Base-by-base conservation (phyloP, 1,140 invertebrate species). In the Plectrocnemia conspersa region DNA sequence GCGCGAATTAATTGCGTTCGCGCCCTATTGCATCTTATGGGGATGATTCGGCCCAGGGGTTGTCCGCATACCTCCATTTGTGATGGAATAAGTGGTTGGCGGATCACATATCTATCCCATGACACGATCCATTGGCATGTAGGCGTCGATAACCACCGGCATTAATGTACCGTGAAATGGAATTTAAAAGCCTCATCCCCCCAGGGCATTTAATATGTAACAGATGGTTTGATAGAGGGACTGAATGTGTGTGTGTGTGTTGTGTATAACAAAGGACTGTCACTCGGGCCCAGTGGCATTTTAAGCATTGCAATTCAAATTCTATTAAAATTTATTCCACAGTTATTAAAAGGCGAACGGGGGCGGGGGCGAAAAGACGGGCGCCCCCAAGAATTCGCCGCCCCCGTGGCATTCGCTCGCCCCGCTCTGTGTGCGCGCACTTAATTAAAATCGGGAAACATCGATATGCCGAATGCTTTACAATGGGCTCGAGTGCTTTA, bases 101-200 rank as follows among this genome's bases (percentile, higher is more conserved):
- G 35, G 35, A 38, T 38, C 35, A 16, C 35, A 16, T 9, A 9
- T 38, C 35, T 21, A 15, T 22, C 41, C 15, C 4, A 22, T 24
- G 22, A 44, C 16, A 44, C 11, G 41, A 44, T 44, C 35, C 13
- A 38, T 38, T 38, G 35, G 35, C 35, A 38, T 38, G 35, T 38
- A 10, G 13, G 35, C 15, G 35, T 38, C 35, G 35, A 38, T 38
- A 38, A 38, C 35, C 35, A 38, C 35, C 35, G 35, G 18, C 35
- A 29, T 46, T 45, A 54, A 54, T 54, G 52, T 46, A 54, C 25
- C 52, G 52, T 54, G 23, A 54, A 54, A 54, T 41, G 35, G 42
- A 42, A 36, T 32, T 36, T 25, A 29, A 53, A 29, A 18, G 38
- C 40, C 25, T 53, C 40, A 27, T 53, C 16, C 50, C 49, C 23